Conservation (phyloP, 2,888 invertebrate species). For the Scaptomyza flava region DNA sequence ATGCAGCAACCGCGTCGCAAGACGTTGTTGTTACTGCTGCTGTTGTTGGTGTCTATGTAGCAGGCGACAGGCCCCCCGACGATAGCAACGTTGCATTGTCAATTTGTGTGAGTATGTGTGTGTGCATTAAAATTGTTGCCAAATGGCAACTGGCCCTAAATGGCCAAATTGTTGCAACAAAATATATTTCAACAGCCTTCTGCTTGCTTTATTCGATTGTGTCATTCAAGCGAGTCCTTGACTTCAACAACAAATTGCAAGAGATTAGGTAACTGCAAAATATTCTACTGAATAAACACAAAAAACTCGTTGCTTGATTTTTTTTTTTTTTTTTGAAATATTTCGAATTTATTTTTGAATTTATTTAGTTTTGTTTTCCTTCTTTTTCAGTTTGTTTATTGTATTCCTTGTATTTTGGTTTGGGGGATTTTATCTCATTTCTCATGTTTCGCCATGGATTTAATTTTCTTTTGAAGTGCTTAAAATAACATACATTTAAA, state of each 20-base stretch:
- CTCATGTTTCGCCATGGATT: slow-evolving; percentile 35
- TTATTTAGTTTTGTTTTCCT: slow-evolving; percentile 31
- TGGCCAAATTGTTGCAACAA: slow-evolving; percentile 44
- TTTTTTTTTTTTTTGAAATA: slow-evolving; percentile 55
- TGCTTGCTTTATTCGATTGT: slow-evolving; percentile 8
- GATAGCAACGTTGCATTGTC: slow-evolving; percentile 53
- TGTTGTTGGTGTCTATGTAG: slow-evolving; percentile 4
- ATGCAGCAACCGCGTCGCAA: slow-evolving; percentile 26
- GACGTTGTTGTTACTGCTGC: slow-evolving; percentile 16
- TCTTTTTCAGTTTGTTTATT: slow-evolving; percentile 53
- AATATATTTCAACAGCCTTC: slow-evolving; percentile 37
- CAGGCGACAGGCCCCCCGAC: slow-evolving; percentile 24
- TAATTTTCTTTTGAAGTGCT: slow-evolving; percentile 47
- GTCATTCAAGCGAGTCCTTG: slow-evolving; percentile 9
- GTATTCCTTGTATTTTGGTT: slow-evolving; percentile 62
- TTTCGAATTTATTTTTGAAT: slow-evolving; percentile 62
- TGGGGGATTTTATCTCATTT: slow-evolving; percentile 46
- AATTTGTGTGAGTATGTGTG: slow-evolving; percentile 30
- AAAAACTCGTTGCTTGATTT: slow-evolving; percentile 16
- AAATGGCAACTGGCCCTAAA: slow-evolving; percentile 41
- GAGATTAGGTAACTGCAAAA: not conserved
- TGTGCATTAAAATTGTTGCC: slow-evolving; percentile 57
- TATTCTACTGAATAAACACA: not conserved
- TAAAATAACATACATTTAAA: slow-evolving; percentile 66
- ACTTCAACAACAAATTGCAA: slow-evolving; percentile 2